Evolutionary conservation across 2,113 vertebrate genomes (phyloP).

Genomic region (Passer domesticus): DNA sequence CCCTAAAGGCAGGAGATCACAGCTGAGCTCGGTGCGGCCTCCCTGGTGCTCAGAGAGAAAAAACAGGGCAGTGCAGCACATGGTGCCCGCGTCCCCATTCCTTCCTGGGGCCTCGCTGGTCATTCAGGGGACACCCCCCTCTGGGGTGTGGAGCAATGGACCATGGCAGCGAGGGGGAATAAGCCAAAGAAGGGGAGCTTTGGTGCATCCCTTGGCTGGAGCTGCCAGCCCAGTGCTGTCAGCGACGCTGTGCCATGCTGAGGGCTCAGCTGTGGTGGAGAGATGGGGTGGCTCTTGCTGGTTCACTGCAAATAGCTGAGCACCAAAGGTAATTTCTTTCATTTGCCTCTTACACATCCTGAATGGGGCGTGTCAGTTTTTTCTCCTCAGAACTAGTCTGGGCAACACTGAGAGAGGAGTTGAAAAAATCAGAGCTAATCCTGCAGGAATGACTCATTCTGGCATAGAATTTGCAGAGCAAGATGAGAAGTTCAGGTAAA

Average conservation of each 20-base stretch:
- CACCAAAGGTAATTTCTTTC: constrained; percentile 29
- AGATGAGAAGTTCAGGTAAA: constrained; percentile 57
- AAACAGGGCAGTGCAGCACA: background rate
- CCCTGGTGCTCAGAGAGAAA: fast-evolving
- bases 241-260: fast-evolving
- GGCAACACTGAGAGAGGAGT: constrained; percentile 27
- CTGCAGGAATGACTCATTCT: constrained; percentile 58
- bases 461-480: constrained; percentile 37
- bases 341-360: background rate
- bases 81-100: background rate
- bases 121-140: fast-evolving
- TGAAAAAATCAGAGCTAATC: constrained; percentile 57
- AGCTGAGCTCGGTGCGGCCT: background rate
- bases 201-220: background rate
- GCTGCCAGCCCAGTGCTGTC: background rate
- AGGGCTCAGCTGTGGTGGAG: background rate
- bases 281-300: background rate
- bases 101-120: fast-evolving
- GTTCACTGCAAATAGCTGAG: background rate
- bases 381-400: constrained; percentile 61
- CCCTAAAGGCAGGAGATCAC: background rate
- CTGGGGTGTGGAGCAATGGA: background rate
- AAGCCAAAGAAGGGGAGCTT: background rate
- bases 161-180: fast-evolving
- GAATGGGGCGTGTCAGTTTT: constrained; percentile 37